Evolutionary conservation across 2,113 vertebrate species (phyloP).

Genomic region (Chauna torquata): DNA sequence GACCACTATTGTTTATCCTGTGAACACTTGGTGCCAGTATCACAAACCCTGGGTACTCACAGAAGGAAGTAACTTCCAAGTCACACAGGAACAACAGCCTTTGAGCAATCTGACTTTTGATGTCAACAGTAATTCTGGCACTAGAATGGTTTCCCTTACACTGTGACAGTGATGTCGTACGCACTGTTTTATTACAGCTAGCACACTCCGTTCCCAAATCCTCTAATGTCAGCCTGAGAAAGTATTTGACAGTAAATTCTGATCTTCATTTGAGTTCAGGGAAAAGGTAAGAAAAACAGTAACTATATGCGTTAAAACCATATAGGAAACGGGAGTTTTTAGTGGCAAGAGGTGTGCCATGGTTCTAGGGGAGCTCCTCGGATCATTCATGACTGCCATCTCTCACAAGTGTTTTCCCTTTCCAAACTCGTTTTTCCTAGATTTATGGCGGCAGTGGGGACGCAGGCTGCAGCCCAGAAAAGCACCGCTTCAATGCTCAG

Average conservation of each 20-base stretch:
- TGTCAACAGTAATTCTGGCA: background rate
- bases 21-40: accelerated
- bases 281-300: background rate
- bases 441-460: too few species aligned
- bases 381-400: constrained; percentile 6
- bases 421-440: background rate
- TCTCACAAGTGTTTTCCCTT: background rate
- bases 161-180: background rate
- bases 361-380: background rate
- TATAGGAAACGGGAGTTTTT: background rate
- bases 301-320: background rate
- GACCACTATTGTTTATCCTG: background rate
- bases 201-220: background rate
- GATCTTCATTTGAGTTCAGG: background rate
- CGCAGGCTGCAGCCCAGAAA: background rate
- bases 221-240: background rate
- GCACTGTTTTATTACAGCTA: too few species aligned
- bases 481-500: background rate
- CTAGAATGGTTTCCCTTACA: background rate
- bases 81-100: background rate
- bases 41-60: background rate
- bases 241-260: background rate
- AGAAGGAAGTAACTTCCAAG: background rate
- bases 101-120: background rate
- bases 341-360: background rate